Base-by-base conservation (phyloP, 2,888 invertebrate genomes). In the Eurytoma adleriae region DNA sequence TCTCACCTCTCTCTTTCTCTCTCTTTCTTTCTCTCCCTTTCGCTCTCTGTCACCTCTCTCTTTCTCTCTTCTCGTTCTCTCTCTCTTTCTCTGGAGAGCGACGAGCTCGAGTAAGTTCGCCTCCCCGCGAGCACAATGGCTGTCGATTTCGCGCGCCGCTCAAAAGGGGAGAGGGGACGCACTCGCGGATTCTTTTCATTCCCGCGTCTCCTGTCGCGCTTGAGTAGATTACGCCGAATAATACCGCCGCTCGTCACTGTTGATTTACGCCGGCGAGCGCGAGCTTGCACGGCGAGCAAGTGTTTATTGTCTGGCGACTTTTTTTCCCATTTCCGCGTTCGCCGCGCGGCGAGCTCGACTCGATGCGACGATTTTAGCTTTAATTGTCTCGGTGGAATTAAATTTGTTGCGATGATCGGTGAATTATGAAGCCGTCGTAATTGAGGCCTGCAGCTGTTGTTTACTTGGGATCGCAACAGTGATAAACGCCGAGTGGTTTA, bases 151-250 rank as follows among this genome's bases (percentile, higher is more conserved):
- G 50, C 40, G 13, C 27, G 50, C 18, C 18, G 18, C 2, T 40
- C 24, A 67, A 24, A 68, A 52, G 20, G 16, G 57, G 57, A 57
- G 69, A 57, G 30, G 16, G 62, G 56, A 30, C 18, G 54, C 68
- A 54, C 20, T 16, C 71, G 40, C n/a, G 24, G 62, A 61, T 61
- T 72, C 71, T 72, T 61, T 72, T 72, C 71, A 72, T 62, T 62
- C 61, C 24, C 54, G 3, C 27, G 24, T 56, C 61, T 61, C 52
- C 7, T 13, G 48, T 40, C n/a, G 57, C 20, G 20, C 40, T 70
- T 70, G 57, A 72, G 61, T 61, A 52, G 71, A 72, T 72, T 72
- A 72, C 20, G 61, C 62, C 48, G 12, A 72, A 72, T 72, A 50
- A 72, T 72, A 52, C n/a, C 62, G 18, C 12, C 13, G 50, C 50